Conservation (phyloP, 2,113 vertebrate species). For the Nannobrachium achirus region DNA sequence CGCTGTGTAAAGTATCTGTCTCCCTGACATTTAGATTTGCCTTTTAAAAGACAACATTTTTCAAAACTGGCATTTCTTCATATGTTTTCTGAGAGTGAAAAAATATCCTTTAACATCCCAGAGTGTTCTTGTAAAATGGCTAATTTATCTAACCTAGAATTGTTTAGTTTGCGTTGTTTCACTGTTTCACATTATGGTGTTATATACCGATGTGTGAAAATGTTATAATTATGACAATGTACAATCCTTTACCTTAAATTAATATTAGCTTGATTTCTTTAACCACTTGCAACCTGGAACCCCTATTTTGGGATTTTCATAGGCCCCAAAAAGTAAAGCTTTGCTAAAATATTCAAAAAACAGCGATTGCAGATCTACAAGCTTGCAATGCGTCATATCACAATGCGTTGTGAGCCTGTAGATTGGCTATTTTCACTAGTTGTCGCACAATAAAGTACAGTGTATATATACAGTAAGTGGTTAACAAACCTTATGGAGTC, state of each 20-base stretch:
- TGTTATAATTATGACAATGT: conserved; percentile 2
- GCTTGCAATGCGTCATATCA: no score
- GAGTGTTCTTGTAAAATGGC: conserved; percentile 52
- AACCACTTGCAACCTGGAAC: no score
- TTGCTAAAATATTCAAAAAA: no score
- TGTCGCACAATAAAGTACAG: no score
- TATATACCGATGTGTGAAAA: conserved; percentile 19
- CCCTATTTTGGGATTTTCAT: no score
- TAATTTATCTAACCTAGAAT: conserved; percentile 54
- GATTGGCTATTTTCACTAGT: no score
- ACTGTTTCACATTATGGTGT: neutral
- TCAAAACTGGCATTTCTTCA: conserved; percentile 70
- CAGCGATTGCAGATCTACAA: no score
- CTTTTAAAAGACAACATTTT: conserved; percentile 76
- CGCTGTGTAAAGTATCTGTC: conserved; percentile 71
- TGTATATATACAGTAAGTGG: no score
- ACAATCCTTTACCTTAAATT: neutral
- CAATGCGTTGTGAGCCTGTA: no score
- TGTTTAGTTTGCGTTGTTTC: conserved; percentile 46
- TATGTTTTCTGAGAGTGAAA: conserved; percentile 67
- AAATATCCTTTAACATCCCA: conserved; percentile 61
- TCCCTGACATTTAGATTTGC: conserved; percentile 77
- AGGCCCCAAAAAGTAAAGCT: no score
- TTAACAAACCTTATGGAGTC: no score
- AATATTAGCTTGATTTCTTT: no score